Conservation (phyloP, 1,140 invertebrate genomes). For the Tetragonula clypearis region DNA sequence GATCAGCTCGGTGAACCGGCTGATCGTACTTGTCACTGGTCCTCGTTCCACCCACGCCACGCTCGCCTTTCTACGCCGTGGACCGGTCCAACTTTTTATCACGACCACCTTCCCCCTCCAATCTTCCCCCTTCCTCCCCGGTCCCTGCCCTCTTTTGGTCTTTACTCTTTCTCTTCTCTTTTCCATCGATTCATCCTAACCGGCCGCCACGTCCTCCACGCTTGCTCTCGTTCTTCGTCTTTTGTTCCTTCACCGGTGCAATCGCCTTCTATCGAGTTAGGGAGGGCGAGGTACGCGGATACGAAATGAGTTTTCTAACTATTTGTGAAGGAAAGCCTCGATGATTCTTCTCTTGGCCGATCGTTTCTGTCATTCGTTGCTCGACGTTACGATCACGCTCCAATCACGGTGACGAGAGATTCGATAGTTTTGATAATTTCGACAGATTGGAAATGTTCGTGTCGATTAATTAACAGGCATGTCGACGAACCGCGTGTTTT, state of each 20-base stretch:
- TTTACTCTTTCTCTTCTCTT: constrained; percentile 8
- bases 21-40: constrained; percentile 59
- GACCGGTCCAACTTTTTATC: constrained; percentile 59
- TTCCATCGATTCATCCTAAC: constrained; percentile 6
- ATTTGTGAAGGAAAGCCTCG: too few relatives aligned
- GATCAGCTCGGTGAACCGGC: constrained; percentile 51
- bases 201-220: neutral
- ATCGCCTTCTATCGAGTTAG: neutral
- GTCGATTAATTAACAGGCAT: too few relatives aligned
- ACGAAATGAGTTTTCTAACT: neutral
- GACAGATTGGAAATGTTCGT: too few relatives aligned
- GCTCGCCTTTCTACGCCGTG: constrained; percentile 49
- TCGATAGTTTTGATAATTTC: too few relatives aligned
- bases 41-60: constrained; percentile 59
- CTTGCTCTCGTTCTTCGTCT: neutral
- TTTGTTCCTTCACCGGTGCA: neutral
- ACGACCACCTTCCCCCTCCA: constrained; percentile 29
- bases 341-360: too few relatives aligned
- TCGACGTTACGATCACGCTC: too few relatives aligned
- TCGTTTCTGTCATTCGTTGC: too few relatives aligned
- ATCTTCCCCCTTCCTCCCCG: neutral
- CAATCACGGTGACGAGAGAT: too few relatives aligned
- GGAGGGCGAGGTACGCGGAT: neutral
- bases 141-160: neutral
- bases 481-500: too few relatives aligned